phyloP scores from a whole-genome alignment of 2,797 vertebrate species.

The Enoplosus armatus region DNA sequence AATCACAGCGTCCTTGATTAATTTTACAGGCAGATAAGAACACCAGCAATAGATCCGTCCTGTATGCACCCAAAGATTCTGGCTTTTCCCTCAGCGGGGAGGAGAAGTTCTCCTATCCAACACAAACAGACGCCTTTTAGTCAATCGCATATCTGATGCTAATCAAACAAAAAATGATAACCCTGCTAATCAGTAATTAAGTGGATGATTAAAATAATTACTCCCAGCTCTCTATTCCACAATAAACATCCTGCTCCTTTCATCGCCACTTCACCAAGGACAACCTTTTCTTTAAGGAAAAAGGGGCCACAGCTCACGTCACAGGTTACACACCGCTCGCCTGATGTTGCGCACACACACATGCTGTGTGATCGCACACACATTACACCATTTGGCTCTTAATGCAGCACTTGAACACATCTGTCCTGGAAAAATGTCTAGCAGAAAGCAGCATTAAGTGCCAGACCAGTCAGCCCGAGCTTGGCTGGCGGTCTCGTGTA shows the following conservation, averaged over 20 bases:
- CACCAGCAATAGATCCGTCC: constrained; percentile 19
- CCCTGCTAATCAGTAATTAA: constrained; percentile 60
- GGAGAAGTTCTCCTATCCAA: constrained; percentile 9
- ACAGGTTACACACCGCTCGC: constrained; percentile 21
- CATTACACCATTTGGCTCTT: constrained; percentile 24
- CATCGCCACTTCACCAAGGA: constrained; percentile 28
- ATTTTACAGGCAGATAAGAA: constrained; percentile 49
- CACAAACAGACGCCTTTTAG: constrained; percentile 44
- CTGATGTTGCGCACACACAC: constrained; percentile 35
- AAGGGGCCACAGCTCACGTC: constrained; percentile 36
- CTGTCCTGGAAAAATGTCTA: constrained; percentile 43
- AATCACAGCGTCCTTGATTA: constrained; percentile 46
- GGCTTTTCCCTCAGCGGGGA: background rate
- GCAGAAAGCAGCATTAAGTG: constrained; percentile 31
- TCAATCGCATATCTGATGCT: constrained; percentile 51
- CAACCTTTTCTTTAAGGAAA: constrained; percentile 22
- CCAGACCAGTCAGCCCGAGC: constrained; percentile 48
- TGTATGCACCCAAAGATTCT: constrained; percentile 16
- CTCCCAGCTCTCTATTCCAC: constrained; percentile 42
- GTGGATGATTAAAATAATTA: constrained; percentile 63
- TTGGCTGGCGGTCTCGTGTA: constrained; percentile 50
- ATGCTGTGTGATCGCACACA: background rate
- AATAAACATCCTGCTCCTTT: constrained; percentile 47
- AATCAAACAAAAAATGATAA: constrained; percentile 56
- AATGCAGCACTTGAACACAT: constrained; percentile 39